phyloP scores from a whole-genome alignment of 2,113 vertebrate species.

The Chlorodrepanis virens region DNA sequence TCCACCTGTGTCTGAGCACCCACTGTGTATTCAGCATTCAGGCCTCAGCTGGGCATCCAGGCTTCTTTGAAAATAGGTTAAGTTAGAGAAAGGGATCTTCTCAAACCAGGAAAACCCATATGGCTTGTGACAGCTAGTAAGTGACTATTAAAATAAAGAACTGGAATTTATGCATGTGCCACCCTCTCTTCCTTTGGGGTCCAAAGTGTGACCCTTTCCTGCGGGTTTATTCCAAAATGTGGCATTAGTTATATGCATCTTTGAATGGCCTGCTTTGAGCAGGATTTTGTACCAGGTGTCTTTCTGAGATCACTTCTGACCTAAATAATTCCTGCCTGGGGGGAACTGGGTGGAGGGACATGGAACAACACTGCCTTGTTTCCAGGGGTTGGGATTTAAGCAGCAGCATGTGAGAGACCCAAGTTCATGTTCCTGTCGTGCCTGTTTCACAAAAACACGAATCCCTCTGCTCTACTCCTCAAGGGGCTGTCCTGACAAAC shows the following conservation, averaged over 20 bases:
- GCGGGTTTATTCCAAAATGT: neutral
- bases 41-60: neutral
- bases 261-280: neutral
- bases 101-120: neutral
- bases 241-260: accelerated
- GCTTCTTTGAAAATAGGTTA: neutral
- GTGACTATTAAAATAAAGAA: neutral
- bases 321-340: neutral
- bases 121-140: neutral
- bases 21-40: neutral
- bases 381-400: neutral
- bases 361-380: neutral
- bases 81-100: neutral
- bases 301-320: neutral
- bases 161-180: accelerated
- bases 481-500: neutral
- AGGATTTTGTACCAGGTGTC: neutral
- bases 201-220: neutral
- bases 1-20: neutral
- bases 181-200: neutral
- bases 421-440: neutral
- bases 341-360: neutral
- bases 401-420: neutral
- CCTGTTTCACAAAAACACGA: neutral
- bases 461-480: neutral